phyloP scores from a whole-genome alignment of 2,797 vertebrate genomes.

The Xerus rutilus region DNA sequence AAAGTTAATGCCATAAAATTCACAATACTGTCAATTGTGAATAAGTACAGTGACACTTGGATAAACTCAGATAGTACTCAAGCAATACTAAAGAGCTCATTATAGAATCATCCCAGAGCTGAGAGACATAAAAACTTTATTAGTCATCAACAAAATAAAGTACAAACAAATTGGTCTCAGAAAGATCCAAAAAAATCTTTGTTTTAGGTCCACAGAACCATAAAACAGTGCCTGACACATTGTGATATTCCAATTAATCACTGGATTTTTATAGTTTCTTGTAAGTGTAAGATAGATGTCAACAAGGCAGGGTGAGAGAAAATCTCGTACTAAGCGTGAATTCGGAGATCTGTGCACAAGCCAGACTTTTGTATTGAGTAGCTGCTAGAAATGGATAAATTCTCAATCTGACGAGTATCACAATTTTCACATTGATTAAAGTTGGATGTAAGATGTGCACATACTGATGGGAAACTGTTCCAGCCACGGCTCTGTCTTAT shows the following conservation, averaged over 20 bases:
- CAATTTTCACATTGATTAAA: conserved; percentile 21
- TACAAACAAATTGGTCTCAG: conserved; percentile 79
- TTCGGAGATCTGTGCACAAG: background rate
- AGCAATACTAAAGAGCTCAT: conserved; percentile 67
- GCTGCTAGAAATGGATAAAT: background rate
- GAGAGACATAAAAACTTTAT: conserved; percentile 86
- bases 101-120: conserved; percentile 80
- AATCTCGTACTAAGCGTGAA: conserved; percentile 57
- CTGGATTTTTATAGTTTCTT: conserved; percentile 78
- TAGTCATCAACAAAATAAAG: conserved; percentile 84
- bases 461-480: conserved; percentile 4
- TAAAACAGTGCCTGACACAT: conserved; percentile 84
- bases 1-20: conserved; percentile 82
- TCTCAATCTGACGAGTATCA: background rate
- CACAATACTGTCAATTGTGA: conserved; percentile 72
- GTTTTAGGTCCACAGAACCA: conserved; percentile 61
- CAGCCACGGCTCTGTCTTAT: background rate
- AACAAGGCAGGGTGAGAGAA: conserved; percentile 77
- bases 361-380: conserved; percentile 47
- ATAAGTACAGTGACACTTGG: conserved; percentile 75
- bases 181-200: conserved; percentile 80
- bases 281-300: conserved; percentile 76
- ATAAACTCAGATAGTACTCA: conserved; percentile 65
- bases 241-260: conserved; percentile 83
- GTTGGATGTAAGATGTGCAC: background rate